A percentile compares a stretch with the other conserved stretches of the same genome.
Conservation (phyloP, 2,888 invertebrate genomes). For the Thecophora atra region DNA sequence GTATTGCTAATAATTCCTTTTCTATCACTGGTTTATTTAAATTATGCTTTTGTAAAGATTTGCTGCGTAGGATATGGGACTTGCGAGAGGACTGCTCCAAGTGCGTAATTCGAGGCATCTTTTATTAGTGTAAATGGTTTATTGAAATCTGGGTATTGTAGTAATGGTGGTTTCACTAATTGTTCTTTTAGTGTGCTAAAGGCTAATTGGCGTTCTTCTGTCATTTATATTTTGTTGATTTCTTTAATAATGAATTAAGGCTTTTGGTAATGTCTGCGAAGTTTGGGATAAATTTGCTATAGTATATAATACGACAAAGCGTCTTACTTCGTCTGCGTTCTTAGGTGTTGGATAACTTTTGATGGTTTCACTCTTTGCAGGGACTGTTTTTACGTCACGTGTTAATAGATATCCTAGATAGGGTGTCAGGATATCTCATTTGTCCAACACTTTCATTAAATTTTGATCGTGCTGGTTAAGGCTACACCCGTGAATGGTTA, state of each 20-base stretch:
- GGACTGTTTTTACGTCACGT: background rate
- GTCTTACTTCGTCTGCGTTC: background rate
- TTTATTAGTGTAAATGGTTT: background rate
- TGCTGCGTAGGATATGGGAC: background rate
- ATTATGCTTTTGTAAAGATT: background rate
- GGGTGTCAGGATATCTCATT: background rate
- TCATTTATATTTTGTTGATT: background rate
- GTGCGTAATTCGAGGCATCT: background rate
- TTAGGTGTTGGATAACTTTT: background rate
- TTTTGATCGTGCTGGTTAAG: constrained; percentile 2
- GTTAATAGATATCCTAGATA: background rate
- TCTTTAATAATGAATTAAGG: background rate
- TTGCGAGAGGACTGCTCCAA: background rate
- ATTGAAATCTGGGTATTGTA: background rate
- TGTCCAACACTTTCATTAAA: background rate
- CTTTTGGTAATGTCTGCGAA: background rate
- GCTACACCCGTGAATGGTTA: background rate
- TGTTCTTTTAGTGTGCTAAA: background rate
- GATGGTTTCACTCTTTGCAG: background rate
- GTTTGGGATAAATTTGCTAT: background rate
- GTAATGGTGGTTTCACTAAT: background rate
- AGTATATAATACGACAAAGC: background rate
- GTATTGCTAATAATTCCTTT: no score
- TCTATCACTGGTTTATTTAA: background rate
- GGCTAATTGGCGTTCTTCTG: background rate